Conservation (phyloP, 2,888 invertebrate species). For the Diloba caeruleocephala region DNA sequence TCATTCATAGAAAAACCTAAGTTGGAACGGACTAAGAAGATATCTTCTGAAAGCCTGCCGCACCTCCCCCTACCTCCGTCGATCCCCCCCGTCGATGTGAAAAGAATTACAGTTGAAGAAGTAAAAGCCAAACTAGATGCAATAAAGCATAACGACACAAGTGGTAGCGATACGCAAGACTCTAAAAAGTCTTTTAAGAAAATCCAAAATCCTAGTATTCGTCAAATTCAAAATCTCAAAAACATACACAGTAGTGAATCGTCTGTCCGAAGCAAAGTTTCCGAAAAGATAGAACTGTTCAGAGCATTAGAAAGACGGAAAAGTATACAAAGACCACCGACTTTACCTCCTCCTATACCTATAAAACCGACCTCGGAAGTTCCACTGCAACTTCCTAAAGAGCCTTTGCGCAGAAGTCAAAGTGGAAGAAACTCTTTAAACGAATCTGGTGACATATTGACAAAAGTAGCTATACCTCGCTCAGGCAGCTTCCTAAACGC, state of each 20-base stretch:
- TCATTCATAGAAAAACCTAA: conserved; percentile 84
- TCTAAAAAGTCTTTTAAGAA: conserved; percentile 81
- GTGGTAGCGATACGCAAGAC: conserved; percentile 86
- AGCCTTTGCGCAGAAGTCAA: conserved; percentile 82
- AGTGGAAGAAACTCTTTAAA: conserved; percentile 83
- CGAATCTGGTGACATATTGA: conserved; percentile 94
- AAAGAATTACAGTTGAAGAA: conserved; percentile 86
- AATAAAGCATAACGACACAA: conserved; percentile 80
- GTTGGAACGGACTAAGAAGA: conserved; percentile 88
- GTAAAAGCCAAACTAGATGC: conserved; percentile 89
- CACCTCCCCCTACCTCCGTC: conserved; percentile 80
- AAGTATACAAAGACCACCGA: conserved; percentile 84
- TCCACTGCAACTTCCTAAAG: conserved; percentile 69
- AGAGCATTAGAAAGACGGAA: conserved; percentile 83
- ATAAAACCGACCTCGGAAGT: conserved; percentile 73
- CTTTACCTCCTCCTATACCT: conserved; percentile 84
- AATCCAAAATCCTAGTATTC: conserved; percentile 60
- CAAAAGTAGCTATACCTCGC: conserved; percentile 95
- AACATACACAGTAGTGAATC: conserved; percentile 77
- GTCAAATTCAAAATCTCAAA: conserved; percentile 57
- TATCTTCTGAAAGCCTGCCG: conserved; percentile 87
- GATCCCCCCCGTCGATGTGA: conserved; percentile 75
- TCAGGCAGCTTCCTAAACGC: conserved; percentile 96
- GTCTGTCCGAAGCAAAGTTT: conserved; percentile 84
- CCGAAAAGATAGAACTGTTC: conserved; percentile 86